Conservation (phyloP, 2,113 vertebrate genomes). For the Isichthys henryi region DNA sequence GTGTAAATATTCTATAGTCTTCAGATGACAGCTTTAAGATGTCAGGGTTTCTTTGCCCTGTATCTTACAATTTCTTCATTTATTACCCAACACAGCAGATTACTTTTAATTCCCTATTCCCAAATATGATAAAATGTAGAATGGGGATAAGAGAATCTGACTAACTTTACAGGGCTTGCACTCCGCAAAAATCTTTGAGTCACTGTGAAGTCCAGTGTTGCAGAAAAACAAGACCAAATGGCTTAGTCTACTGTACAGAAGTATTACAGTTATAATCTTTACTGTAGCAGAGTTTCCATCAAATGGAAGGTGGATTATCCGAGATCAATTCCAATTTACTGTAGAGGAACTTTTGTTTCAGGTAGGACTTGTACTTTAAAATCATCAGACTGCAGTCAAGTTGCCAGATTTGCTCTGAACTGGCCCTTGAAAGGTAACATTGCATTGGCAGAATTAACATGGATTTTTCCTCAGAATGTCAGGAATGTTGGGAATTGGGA, state of each 20-base stretch:
- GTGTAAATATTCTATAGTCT: background rate
- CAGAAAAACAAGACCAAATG: background rate
- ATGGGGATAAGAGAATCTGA: background rate
- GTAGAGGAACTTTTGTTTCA: background rate
- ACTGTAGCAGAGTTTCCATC: background rate
- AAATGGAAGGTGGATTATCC: constrained; percentile 7
- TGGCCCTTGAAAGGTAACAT: background rate
- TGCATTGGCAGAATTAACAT: background rate
- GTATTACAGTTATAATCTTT: background rate
- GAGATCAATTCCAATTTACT: constrained; percentile 20
- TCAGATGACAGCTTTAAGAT: background rate
- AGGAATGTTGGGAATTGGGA: background rate
- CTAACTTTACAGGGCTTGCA: background rate
- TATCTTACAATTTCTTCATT: background rate
- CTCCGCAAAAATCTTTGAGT: background rate
- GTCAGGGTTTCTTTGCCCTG: background rate
- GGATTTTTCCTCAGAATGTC: background rate
- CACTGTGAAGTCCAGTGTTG: background rate
- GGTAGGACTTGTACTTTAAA: constrained; percentile 15
- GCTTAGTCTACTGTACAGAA: background rate
- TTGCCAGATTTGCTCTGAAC: background rate
- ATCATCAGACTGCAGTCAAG: background rate
- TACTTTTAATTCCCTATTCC: background rate
- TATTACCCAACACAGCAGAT: background rate
- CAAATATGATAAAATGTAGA: background rate